These are phyloP conservation scores for Drosophila bocqueti DNA, from an alignment of 1,140 invertebrate species.

Conservation along the genomic window DNA sequence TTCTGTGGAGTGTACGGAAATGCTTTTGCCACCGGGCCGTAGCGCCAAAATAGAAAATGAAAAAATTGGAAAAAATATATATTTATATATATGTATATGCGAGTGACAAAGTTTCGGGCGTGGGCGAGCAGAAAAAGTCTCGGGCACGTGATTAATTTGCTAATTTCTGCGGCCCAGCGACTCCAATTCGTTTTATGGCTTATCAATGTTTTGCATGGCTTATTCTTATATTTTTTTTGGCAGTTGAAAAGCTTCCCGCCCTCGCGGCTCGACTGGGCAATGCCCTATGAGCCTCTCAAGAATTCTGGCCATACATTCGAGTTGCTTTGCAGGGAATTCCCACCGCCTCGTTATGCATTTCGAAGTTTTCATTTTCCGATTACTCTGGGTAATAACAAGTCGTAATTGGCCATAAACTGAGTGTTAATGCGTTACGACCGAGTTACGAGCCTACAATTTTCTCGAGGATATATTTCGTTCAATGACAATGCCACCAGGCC, in stretches of 20 bases:
- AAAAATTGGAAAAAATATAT: background rate
- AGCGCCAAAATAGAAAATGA: conserved; percentile 57
- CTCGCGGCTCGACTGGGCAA: conserved; percentile 25
- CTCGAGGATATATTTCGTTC: conserved; percentile 6
- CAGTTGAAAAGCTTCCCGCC: background rate
- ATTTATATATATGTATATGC: background rate
- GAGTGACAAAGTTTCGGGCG: conserved; percentile 41
- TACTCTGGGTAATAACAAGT: conserved; percentile 1
- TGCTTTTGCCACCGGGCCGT: conserved; percentile 27
- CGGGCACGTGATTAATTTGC: conserved; percentile 46
- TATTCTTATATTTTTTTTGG: conserved; percentile 24
- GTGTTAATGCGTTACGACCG: background rate
- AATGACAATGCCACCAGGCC: conserved; percentile 9
- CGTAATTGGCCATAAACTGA: conserved; percentile 22
- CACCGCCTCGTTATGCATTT: background rate
- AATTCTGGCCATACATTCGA: background rate
- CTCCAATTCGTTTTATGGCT: conserved; percentile 48
- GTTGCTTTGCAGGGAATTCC: conserved; percentile 10
- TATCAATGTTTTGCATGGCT: conserved; percentile 53
- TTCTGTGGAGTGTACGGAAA: conserved; percentile 62
- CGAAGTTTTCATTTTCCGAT: conserved; percentile 6
- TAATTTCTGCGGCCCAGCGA: conserved; percentile 23
- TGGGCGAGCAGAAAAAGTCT: conserved; percentile 41
- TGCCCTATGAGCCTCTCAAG: conserved; percentile 14
- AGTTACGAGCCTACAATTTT: background rate